Evolutionary conservation across 37 sponge, comb jelly and placozoan species (phyloP), one percentile per base, ranked within the genome.

Genomic region (Bolinopsis microptera): DNA sequence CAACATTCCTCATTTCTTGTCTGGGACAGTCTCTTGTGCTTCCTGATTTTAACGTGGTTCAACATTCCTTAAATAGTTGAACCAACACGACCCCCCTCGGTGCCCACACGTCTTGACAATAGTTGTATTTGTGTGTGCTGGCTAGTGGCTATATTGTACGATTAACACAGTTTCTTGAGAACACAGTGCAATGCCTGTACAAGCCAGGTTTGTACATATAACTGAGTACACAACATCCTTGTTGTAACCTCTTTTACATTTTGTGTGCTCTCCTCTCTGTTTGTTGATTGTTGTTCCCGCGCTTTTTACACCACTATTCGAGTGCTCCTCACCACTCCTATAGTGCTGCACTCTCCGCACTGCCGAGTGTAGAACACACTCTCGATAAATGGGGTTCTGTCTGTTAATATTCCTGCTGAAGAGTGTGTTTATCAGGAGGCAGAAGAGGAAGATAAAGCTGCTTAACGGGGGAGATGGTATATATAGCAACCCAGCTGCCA

Each of bases 401-500:
- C 16, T 61, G 68, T 61, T n/a, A n/a, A n/a, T n/a, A n/a, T n/a
- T n/a, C 9, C 13, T 48, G 61, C 13, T 48, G 13, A 48, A 48
- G 61, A 13, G 9, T 48, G 61, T 13, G 9, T 13, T 48, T 32
- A 35, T 77, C 80, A 77, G 80, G 36, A 34, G 80, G 36, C 80
- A 77, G 36, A 77, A 32, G 36, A 31, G 80, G 37, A 77, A 35
- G 80, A 77, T 77, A 21, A 77, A 32, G 80, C 33, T 16, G 21
- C 27, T 32, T 36, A 32, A 32, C 80, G 37, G 33, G 36, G 32
- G 80, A 0, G 32, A 27, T 27, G 80, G 32, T 77, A 32, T 77
- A 1, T 77, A 77, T 32, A 77, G 27, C 80, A 77, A 77, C 80
- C 80, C 80, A 1, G 22, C 80, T 28, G 80, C 80, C 3, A 77